Conservation (phyloP, 2,888 invertebrate genomes). For the Cephonodes hylas region DNA sequence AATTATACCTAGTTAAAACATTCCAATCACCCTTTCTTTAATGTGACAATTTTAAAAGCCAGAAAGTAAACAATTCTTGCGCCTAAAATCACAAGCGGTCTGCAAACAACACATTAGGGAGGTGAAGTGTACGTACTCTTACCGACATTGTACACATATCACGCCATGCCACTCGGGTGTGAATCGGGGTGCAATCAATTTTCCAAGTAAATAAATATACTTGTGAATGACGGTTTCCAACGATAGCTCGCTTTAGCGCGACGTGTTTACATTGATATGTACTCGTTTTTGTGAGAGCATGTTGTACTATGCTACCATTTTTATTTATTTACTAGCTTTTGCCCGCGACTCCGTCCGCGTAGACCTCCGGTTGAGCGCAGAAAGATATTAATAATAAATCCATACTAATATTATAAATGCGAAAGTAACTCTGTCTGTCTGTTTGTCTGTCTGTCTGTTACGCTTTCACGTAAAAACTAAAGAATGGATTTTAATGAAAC, state of each 20-base stretch:
- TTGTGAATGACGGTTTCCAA: conserved; percentile 51
- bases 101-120: conserved; percentile 37
- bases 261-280: conserved; percentile 34
- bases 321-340: neutral
- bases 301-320: neutral
- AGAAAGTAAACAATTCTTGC: conserved; percentile 24
- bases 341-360: too few species aligned
- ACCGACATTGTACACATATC: neutral
- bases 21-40: neutral
- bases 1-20: neutral
- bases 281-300: neutral
- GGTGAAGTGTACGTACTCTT: conserved; percentile 16
- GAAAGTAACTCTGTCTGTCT: too few species aligned
- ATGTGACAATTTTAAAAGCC: neutral
- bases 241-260: conserved; percentile 36
- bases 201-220: conserved; percentile 62
- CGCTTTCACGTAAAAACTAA: too few species aligned
- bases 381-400: too few species aligned
- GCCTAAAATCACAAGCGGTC: conserved; percentile 37
- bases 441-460: too few species aligned
- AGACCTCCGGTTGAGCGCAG: too few species aligned
- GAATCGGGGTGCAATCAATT: conserved; percentile 53
- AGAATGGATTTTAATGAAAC: too few species aligned
- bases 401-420: too few species aligned
- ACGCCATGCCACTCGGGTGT: conserved; percentile 18